phyloP scores from a whole-genome alignment of 30 jellyfish, hydroid and myxozoan species.

The Catostylus mosaicus region DNA sequence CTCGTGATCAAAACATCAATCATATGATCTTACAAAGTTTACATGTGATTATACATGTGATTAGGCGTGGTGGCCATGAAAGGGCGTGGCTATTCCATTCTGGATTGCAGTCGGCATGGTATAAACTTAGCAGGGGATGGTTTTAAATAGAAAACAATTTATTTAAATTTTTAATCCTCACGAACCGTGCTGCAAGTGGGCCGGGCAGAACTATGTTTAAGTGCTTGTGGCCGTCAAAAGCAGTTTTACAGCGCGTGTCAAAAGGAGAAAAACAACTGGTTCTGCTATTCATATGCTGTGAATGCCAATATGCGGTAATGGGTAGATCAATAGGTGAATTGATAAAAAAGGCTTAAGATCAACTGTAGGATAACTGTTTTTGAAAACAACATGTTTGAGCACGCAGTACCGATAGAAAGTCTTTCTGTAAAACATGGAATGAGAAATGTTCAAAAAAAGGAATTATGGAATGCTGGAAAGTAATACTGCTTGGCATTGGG shows the following conservation, averaged over 20 bases:
- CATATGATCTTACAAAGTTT: neutral
- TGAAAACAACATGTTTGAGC: neutral
- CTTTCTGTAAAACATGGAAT: neutral
- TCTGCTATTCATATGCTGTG: neutral
- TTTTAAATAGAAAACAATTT: neutral
- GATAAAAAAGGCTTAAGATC: neutral
- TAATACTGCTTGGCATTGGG: no score
- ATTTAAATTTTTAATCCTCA: neutral
- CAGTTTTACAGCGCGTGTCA: conserved; percentile 39
- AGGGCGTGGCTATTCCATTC: neutral
- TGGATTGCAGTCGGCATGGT: no score
- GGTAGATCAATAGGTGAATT: neutral
- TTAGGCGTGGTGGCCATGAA: neutral
- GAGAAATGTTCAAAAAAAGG: neutral
- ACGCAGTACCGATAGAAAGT: no score
- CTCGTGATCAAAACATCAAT: neutral
- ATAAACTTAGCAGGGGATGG: neutral
- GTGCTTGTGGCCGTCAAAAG: conserved; percentile 16
- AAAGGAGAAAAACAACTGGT: conserved; percentile 43
- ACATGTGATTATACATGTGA: neutral
- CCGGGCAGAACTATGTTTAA: conserved; percentile 1
- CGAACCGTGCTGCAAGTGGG: conserved; percentile 32
- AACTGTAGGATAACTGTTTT: neutral
- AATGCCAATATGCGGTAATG: neutral
- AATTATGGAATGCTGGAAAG: no score